Conservation (phyloP, 2,888 invertebrate species). For the Agrenia bidenticulata region DNA sequence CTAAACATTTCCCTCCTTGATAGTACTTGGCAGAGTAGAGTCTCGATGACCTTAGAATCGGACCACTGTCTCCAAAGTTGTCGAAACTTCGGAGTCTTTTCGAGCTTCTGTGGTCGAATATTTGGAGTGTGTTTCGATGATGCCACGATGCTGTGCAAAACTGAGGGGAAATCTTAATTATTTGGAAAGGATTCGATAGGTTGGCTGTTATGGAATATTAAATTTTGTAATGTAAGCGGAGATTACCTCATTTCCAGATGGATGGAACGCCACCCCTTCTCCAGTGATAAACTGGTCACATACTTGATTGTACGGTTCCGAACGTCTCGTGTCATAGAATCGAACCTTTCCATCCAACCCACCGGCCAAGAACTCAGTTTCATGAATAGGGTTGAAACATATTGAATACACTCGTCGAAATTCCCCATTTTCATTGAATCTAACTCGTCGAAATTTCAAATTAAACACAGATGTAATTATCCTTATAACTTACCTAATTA, state of each 20-base stretch:
- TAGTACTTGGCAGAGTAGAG: slow-evolving; percentile 43
- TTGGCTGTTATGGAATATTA: too few species aligned
- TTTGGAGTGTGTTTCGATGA: slow-evolving; percentile 57
- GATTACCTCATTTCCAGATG: slow-evolving; percentile 65
- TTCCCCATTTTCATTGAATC: slow-evolving; percentile 37
- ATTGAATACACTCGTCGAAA: slow-evolving; percentile 63
- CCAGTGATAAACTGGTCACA: slow-evolving; percentile 67
- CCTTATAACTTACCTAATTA: too few species aligned
- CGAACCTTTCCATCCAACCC: slow-evolving; percentile 69
- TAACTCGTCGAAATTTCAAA: slow-evolving; percentile 14
- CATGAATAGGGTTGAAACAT: slow-evolving; percentile 64
- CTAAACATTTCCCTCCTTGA: slow-evolving; percentile 57
- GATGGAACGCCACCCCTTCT: slow-evolving; percentile 67
- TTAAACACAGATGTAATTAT: too few species aligned
- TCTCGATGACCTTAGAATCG: slow-evolving; percentile 22
- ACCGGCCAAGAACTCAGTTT: slow-evolving; percentile 67
- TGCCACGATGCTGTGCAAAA: slow-evolving; percentile 67
- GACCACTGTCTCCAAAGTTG: neutral
- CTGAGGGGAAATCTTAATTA: slow-evolving; percentile 55
- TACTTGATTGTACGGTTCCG: slow-evolving; percentile 61
- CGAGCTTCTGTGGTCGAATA: slow-evolving; percentile 10
- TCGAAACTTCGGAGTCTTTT: slow-evolving; percentile 21
- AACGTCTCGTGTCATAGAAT: slow-evolving; percentile 69
- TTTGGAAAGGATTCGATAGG: too few species aligned
- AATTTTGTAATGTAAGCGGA: neutral